Evolutionary conservation across 2,113 vertebrate species (phyloP).

Genomic region (Scartelaos histophorus): DNA sequence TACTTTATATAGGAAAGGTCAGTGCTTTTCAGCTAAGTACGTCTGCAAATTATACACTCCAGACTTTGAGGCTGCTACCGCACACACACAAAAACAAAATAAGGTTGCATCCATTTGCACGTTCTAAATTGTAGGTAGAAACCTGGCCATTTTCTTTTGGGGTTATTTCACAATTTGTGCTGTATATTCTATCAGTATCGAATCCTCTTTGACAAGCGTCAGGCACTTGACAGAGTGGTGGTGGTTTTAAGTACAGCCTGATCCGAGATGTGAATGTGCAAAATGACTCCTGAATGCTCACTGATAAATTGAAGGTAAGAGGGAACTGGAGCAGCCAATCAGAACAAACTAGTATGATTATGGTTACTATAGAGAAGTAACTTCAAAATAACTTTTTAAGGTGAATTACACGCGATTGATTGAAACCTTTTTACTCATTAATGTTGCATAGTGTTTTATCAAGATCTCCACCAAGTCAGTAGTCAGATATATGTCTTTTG

Average conservation of each 20-base stretch:
- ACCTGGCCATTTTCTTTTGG: background rate
- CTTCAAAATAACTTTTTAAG: background rate
- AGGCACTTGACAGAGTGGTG: background rate
- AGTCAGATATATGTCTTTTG: too few relatives aligned
- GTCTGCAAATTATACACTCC: background rate
- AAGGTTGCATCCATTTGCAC: background rate
- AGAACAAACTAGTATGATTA: background rate
- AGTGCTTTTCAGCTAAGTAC: background rate
- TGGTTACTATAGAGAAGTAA: background rate
- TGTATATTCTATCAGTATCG: background rate
- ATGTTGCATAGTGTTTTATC: too few relatives aligned
- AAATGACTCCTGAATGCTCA: background rate
- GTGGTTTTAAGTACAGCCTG: background rate
- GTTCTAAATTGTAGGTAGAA: background rate
- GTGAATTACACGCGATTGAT: background rate
- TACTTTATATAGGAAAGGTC: slow-evolving; percentile 5
- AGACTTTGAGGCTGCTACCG: background rate
- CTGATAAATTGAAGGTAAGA: slow-evolving; percentile 2
- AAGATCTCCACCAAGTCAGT: too few relatives aligned
- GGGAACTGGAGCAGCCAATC: background rate
- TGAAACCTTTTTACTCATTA: too few relatives aligned
- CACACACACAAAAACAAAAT: background rate
- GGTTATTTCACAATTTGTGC: background rate
- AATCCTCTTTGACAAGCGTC: background rate
- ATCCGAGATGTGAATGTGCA: background rate